Evolutionary conservation across 1,140 invertebrate species (phyloP), one percentile per base, ranked within the genome.

Genomic region (Oryctes rhinoceros): DNA sequence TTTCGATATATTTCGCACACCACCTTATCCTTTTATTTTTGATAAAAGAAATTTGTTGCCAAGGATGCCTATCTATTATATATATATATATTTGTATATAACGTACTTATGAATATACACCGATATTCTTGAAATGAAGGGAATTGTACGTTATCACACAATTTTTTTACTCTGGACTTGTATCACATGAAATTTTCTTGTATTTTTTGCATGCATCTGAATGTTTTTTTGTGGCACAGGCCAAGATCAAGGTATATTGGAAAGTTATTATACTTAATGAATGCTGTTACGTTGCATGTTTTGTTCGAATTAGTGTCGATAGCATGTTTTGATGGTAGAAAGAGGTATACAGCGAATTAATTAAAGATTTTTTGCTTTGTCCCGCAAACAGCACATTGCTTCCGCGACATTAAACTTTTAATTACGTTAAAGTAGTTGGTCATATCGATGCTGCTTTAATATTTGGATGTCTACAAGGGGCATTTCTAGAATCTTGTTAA

Each of bases 151-250:
- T 78, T 78, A 78, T 78, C 49, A 37, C 49, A 48, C 10, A 10
- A 20, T 78, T 78, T 59, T 59, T 48, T 78, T 37, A 71, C 53
- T 71, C 47, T 48, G 78, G 37, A 44, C 7, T 44, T 37, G 78
- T 80, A 59, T 78, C 59, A 80, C 79, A 81, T 71, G 59, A 79
- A 81, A 89, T 85, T 89, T 87, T 88, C 76, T 77, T 81, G 80
- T 81, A 89, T 90, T 90, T 90, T 90, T 90, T 90, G 89, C 90
- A 90, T 90, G 90, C 89, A 85, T 89, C 90, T 91, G 89, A 90
- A 90, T 91, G 89, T 90, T 90, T 71, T 88, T 90, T 85, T 91
- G 90, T 90, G 89, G 89, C 89, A 90, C 90, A 91, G 90, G 89
- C 88, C 89, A 90, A 89, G 81, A 89, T 88, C 87, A 90, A 91